A percentile compares a stretch with the other conserved stretches of the same genome.
Evolutionary conservation across 2,888 invertebrate species (phyloP).

Genomic region (Eulithis testata): DNA sequence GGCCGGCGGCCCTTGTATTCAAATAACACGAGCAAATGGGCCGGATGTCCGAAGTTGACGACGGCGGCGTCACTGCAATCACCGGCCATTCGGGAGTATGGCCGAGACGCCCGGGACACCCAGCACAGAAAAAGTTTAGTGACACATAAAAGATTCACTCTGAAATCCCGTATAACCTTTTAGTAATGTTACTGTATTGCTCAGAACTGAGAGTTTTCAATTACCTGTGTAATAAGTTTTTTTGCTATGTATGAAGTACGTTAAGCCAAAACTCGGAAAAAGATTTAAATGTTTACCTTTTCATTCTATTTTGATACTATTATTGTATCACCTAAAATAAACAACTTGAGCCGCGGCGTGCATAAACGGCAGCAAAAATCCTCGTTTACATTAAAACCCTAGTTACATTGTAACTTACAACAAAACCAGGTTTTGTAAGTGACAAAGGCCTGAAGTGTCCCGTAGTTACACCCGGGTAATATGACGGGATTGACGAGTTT

Average conservation of each 20-base stretch:
- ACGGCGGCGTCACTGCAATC: constrained; percentile 43
- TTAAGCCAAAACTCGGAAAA: too few species aligned
- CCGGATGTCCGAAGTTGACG: constrained; percentile 47
- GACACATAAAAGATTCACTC: neutral
- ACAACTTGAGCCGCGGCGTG: too few species aligned
- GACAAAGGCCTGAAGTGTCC: constrained; percentile 11
- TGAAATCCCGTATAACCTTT: neutral
- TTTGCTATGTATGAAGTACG: too few species aligned
- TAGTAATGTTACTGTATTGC: too few species aligned
- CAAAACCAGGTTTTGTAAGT: neutral
- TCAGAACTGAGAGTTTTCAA: too few species aligned
- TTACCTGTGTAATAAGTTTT: too few species aligned
- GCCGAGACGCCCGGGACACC: constrained; percentile 21
- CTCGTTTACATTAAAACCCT: too few species aligned
- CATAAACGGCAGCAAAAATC: too few species aligned
- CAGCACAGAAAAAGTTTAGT: constrained; percentile 13
- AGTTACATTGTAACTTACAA: neutral
- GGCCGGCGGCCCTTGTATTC: constrained; percentile 52
- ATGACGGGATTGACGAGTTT: constrained; percentile 56
- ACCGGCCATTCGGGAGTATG: constrained; percentile 36
- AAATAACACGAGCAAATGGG: constrained; percentile 59
- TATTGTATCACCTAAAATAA: too few species aligned
- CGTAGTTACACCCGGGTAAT: constrained; percentile 27
- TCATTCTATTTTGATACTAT: too few species aligned
- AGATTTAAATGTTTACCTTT: too few species aligned